These are phyloP conservation scores for Pelusios castaneus DNA, from an alignment of 2,113 vertebrate species.

Conservation along the genomic window DNA sequence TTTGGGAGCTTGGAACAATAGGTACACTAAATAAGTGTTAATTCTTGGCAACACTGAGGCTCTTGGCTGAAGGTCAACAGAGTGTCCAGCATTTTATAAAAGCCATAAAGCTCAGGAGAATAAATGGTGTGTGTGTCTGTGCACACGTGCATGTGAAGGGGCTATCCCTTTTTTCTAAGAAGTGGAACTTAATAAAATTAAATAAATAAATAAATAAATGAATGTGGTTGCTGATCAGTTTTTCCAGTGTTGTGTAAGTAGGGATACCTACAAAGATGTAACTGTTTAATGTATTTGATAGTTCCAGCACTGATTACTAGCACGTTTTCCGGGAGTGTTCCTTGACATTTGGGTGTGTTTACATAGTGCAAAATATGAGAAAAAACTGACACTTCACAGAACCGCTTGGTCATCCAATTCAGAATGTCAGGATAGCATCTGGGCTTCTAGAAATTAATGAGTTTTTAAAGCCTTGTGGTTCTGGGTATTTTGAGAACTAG, in stretches of 20 bases:
- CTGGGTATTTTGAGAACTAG: fast-evolving
- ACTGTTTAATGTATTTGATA: background rate
- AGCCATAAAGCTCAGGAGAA: background rate
- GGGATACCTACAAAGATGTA: background rate
- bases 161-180: background rate
- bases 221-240: background rate
- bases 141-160: background rate
- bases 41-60: background rate
- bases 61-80: fast-evolving
- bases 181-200: background rate
- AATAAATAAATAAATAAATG: background rate
- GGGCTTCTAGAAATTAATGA: background rate
- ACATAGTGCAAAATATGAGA: background rate
- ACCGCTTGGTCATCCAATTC: background rate
- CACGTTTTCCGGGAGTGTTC: background rate
- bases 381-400: background rate
- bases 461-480: background rate
- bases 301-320: background rate
- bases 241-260: background rate
- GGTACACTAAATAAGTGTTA: fast-evolving
- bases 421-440: background rate
- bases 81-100: background rate
- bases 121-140: background rate
- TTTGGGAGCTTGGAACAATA: background rate
- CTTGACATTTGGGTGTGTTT: background rate